Conservation (phyloP, 2,797 vertebrate genomes). For the Syncerus caffer region DNA sequence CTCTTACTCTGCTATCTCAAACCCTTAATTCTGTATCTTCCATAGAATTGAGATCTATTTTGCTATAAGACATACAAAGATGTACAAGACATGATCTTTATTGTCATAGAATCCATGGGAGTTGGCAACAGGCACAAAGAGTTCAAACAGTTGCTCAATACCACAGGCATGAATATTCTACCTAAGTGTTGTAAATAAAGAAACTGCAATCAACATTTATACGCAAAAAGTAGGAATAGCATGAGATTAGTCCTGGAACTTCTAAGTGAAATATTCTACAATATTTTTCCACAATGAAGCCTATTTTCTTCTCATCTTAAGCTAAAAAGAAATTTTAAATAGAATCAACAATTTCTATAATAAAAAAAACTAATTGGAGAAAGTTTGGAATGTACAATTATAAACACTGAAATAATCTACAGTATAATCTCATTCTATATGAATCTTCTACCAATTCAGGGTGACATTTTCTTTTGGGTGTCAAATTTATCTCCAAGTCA, state of each 20-base stretch:
- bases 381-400: neutral
- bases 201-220: neutral
- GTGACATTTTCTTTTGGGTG: conserved; percentile 26
- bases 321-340: neutral
- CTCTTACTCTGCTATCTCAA: neutral
- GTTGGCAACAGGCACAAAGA: neutral
- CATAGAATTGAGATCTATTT: neutral
- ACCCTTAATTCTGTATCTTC: neutral
- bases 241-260: neutral
- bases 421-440: neutral
- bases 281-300: neutral
- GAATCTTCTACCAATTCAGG: neutral
- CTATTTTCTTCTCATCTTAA: neutral
- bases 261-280: conserved; percentile 24
- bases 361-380: neutral
- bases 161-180: neutral
- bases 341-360: neutral
- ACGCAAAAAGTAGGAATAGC: neutral
- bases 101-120: neutral
- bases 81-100: neutral
- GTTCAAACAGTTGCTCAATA: neutral
- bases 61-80: neutral
- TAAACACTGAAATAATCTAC: neutral
- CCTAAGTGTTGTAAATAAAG: neutral
- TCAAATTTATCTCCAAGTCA: neutral